These are phyloP conservation scores for Phrynocephalus versicolor DNA, from an alignment of 2,113 vertebrate species.

Conservation along the genomic window DNA sequence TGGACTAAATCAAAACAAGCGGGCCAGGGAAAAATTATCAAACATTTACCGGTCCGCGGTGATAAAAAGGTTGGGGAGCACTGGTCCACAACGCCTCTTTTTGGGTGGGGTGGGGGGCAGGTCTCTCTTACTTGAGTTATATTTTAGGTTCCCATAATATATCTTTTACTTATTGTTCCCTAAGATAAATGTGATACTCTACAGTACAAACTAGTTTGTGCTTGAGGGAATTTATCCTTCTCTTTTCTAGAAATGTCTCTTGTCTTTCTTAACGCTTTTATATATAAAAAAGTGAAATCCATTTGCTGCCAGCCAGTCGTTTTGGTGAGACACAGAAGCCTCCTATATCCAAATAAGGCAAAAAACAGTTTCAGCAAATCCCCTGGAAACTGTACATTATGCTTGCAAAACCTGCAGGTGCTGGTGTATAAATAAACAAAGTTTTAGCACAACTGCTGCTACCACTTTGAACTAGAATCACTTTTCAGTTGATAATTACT, in stretches of 20 bases:
- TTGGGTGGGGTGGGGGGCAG: background rate
- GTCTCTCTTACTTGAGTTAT: background rate
- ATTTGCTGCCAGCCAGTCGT: background rate
- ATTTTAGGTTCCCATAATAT: background rate
- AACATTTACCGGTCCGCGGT: too few relatives aligned
- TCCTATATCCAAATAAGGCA: slow-evolving; percentile 12
- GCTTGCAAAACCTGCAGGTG: background rate
- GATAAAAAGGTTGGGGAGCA: too few relatives aligned
- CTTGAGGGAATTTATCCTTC: background rate
- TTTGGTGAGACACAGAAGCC: background rate
- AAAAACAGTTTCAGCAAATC: background rate
- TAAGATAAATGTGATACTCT: background rate
- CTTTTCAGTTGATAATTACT: slow-evolving; percentile 31
- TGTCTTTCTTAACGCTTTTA: background rate
- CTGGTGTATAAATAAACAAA: background rate
- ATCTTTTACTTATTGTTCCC: background rate
- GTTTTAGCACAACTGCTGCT: background rate
- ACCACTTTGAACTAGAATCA: background rate
- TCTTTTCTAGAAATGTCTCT: background rate
- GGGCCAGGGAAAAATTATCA: too few relatives aligned
- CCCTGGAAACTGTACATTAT: background rate
- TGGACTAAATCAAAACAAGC: too few relatives aligned
- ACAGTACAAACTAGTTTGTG: background rate
- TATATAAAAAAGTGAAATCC: background rate
- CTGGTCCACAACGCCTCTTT: background rate